phyloP scores from a whole-genome alignment of 2,888 invertebrate genomes.

The Apodemia mormo region DNA sequence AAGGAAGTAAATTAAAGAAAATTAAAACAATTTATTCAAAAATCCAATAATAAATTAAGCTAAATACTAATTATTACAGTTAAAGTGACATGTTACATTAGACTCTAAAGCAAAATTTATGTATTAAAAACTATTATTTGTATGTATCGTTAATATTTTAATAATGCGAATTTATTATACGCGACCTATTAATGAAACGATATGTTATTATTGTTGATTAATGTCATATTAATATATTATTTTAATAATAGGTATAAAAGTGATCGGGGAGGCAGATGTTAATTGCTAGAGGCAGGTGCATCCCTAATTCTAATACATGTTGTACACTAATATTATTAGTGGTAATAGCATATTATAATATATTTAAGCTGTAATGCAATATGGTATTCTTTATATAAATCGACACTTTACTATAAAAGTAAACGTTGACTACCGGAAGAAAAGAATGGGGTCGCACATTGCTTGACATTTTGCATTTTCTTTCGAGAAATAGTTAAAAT shows the following conservation, averaged over 20 bases:
- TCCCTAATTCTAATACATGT: not conserved
- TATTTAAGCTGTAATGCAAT: not conserved
- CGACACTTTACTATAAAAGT: not conserved
- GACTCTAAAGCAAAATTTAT: no score
- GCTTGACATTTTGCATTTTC: not conserved
- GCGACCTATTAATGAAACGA: not conserved
- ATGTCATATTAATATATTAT: not conserved
- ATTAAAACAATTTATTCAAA: no score
- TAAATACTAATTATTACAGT: no score
- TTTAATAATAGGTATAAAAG: not conserved
- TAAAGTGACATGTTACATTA: no score
- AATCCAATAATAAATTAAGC: no score
- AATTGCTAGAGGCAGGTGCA: not conserved
- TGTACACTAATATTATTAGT: slow-evolving; percentile 8
- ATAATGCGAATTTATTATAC: no score
- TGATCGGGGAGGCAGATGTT: slow-evolving; percentile 6
- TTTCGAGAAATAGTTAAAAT: not conserved
- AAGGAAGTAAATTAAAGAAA: no score
- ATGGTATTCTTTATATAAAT: not conserved
- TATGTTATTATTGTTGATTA: not conserved
- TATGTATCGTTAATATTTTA: no score
- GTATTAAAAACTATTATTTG: no score
- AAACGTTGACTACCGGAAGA: not conserved
- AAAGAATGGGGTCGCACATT: not conserved
- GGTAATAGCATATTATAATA: not conserved